These are phyloP conservation scores for Carabus problematicus DNA, from an alignment of 2,888 invertebrate species.

Conservation along the genomic window DNA sequence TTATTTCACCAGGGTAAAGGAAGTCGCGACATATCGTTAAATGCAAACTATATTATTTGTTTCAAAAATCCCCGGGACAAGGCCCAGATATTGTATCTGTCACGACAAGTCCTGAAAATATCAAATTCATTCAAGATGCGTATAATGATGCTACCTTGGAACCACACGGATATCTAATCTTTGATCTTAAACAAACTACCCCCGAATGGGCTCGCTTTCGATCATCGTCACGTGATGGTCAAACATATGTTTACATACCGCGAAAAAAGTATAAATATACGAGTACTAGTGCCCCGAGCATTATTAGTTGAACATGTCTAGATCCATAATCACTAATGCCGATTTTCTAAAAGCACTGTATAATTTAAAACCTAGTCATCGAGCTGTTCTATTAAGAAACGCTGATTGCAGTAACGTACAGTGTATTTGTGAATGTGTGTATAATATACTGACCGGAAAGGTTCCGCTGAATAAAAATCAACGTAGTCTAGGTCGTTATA, in stretches of 20 bases:
- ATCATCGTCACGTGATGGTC: constrained; percentile 39
- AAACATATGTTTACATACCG: constrained; percentile 27
- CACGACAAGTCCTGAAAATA: constrained; percentile 44
- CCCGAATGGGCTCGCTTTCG: constrained; percentile 41
- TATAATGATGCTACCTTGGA: constrained; percentile 43
- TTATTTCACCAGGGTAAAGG: no score
- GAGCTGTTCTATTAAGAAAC: not conserved
- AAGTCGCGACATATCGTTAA: no score
- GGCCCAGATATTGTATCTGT: constrained; percentile 43
- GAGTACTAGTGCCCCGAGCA: not conserved
- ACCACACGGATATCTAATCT: constrained; percentile 44
- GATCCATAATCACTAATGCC: not conserved
- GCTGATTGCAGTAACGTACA: not conserved
- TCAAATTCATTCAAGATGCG: constrained; percentile 43
- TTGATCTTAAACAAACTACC: constrained; percentile 45
- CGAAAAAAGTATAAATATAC: constrained; percentile 32
- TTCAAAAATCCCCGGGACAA: constrained; percentile 46
- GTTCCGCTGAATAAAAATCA: no score
- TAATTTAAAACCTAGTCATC: not conserved
- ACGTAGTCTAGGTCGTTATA: no score
- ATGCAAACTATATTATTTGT: no score
- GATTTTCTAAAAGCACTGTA: not conserved
- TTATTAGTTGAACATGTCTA: not conserved
- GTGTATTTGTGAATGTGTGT: no score
- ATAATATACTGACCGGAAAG: no score